Evolutionary conservation across 1,140 invertebrate species (phyloP).

Genomic region (Laupala kohalensis): DNA sequence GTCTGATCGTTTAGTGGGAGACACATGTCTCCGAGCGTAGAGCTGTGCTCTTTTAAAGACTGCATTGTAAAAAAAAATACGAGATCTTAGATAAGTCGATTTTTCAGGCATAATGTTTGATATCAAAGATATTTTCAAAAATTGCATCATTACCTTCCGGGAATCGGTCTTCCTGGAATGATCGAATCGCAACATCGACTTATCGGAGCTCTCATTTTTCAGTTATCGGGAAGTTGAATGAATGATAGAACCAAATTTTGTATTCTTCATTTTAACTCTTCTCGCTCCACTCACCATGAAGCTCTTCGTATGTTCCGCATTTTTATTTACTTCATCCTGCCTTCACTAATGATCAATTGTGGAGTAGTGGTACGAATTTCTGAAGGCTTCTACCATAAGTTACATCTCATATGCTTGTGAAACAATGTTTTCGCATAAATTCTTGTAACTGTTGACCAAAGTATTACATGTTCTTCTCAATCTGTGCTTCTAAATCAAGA

Average conservation of each 20-base stretch:
- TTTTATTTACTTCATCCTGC: not conserved
- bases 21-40: not conserved
- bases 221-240: not conserved
- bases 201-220: not conserved
- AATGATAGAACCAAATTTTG: not conserved
- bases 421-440: not conserved
- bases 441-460: not conserved
- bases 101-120: not conserved
- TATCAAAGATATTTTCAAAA: too few relatives aligned
- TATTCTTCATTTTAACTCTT: not conserved
- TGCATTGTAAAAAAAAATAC: not conserved
- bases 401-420: not conserved
- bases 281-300: not conserved
- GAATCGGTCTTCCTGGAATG: not conserved
- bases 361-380: not conserved
- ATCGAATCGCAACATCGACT: not conserved
- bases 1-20: not conserved
- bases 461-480: not conserved
- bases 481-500: not conserved
- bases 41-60: not conserved
- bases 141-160: too few relatives aligned
- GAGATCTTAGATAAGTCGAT: not conserved
- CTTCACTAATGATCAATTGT: not conserved
- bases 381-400: not conserved
- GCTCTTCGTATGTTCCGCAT: not conserved